Base-by-base conservation (phyloP, 1,140 invertebrate genomes). In the Tetramorium parvispinum region DNA sequence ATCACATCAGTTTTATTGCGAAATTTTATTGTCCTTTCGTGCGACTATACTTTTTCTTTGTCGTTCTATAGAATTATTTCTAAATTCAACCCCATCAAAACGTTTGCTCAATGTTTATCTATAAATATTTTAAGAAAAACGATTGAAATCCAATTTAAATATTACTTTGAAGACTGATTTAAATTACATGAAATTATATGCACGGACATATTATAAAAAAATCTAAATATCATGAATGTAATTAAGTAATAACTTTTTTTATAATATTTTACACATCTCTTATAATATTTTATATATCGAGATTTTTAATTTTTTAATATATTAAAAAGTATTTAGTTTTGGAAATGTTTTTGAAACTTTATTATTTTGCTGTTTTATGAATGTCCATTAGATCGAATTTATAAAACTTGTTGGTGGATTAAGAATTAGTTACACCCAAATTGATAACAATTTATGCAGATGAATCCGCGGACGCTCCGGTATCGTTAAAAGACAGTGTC, bases 371-470 rank as follows among this genome's bases (percentile, higher is more conserved):
- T 55, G 18, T 27, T 43, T 43, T 5, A 43, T 76, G 21, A 8
- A 24, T 13, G 3, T 3, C 0, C 13, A 10, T 32, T 53, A 32
- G 7, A 53, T 51, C 8, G 5, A 27, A 63, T 63, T 78, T 18
- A 6, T 78, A 32, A 65, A 78, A 1, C n/a, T 1, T 24, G 2
- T 27, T 49, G 7, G 0, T 11, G n/a, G 2, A 66, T 40, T 51
- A 40, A 53, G 18, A n/a, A 78, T 65, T 63, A 78, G 40, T 78
- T 32, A 53, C 27, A 2, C 11, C 2, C 32, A 68, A 79, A 68
- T 40, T 16, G 7, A 51, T 66, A 66, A 59, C 27, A 75, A 68
- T 53, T 8, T 21, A 13, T 4, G 49, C 24, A 8, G 18, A 32
- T 59, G 32, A 71, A 43, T 18, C 7, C 21, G 16, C 21, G 5